Conservation (phyloP, 1,140 invertebrate species). For the Araneus ventricosus region DNA sequence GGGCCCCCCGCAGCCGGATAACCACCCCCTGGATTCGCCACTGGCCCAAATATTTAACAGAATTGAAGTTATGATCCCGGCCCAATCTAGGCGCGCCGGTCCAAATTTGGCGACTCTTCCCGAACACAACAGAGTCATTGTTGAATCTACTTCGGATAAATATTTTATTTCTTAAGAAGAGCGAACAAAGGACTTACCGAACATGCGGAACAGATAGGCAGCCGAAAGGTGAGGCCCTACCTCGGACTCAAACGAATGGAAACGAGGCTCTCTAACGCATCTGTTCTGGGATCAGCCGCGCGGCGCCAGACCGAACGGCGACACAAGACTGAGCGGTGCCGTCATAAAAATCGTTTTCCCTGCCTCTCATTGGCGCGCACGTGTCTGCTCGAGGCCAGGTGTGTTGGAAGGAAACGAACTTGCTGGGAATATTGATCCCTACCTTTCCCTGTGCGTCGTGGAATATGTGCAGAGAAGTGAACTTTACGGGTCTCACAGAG, state of each 20-base stretch:
- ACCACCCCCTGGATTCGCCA: too few relatives aligned
- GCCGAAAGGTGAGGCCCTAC: background rate
- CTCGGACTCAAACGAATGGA: background rate
- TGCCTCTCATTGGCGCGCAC: constrained; percentile 54
- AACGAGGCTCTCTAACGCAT: background rate
- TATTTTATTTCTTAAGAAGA: background rate
- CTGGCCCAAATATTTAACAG: too few relatives aligned
- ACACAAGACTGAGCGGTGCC: constrained; percentile 57
- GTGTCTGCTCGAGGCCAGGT: constrained; percentile 44
- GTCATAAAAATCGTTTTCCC: constrained; percentile 63
- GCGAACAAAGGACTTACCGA: background rate
- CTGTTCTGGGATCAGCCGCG: constrained; percentile 7
- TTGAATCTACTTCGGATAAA: too few relatives aligned
- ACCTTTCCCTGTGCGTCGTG: background rate
- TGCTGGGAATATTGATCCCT: constrained; percentile 19
- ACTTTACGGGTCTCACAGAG: background rate
- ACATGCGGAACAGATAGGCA: background rate
- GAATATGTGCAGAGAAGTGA: background rate
- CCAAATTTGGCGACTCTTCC: too few relatives aligned
- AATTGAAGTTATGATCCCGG: too few relatives aligned
- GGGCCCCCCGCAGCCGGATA: too few relatives aligned
- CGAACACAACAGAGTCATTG: too few relatives aligned
- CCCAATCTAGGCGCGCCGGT: too few relatives aligned
- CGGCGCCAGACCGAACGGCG: constrained; percentile 41
- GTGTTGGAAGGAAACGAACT: constrained; percentile 36